Evolutionary conservation across 2,797 vertebrate species (phyloP), one percentile per base, ranked within the genome.

Genomic region (Bovichtus diacanthus): DNA sequence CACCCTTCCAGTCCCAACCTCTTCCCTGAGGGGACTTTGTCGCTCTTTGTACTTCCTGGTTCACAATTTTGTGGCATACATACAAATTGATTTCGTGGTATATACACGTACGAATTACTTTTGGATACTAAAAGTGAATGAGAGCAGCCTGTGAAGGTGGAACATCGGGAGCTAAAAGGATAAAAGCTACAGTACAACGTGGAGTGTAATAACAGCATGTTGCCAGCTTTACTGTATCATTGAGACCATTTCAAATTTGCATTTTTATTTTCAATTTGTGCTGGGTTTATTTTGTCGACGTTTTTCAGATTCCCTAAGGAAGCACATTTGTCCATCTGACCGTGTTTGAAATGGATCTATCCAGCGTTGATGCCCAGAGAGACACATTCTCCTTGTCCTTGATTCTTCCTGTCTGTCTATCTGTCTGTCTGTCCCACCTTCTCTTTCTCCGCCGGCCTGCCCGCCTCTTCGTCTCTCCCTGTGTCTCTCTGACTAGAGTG

Each of bases 401-500:
- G 58, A 39, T 29, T 23, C 51, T 46, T 51, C 87, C 81, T 73
- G 38, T 71, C 76, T 62, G 66, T 70, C 58, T 60, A 23, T 47
- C 68, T 43, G 51, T 73, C 71, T 72, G 23, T 73, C 62, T 81
- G 74, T 88, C 76, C 76, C 68, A 58, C 76, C 77, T 46, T 78
- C 63, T 73, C 70, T 74, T 62, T 81, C 64, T 76, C 80, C 29
- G 29, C 67, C 49, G 53, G 77, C 72, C 85, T 70, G 39, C 83
- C 83, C 74, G 80, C 79, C 86, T 87, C 76, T 74, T 74, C 67
- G 88, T 91, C 91, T 88, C 88, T 80, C 74, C 50, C 74, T 84
- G 81, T 83, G 63, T 88, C 85, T 92, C 79, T 85, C 83, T 31
- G 60, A 78, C 85, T 77, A 73, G 85, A 87, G 85, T 88, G 92